These are phyloP conservation scores for Arvicanthis niloticus DNA, from an alignment of 2,113 vertebrate species.

Conservation along the genomic window DNA sequence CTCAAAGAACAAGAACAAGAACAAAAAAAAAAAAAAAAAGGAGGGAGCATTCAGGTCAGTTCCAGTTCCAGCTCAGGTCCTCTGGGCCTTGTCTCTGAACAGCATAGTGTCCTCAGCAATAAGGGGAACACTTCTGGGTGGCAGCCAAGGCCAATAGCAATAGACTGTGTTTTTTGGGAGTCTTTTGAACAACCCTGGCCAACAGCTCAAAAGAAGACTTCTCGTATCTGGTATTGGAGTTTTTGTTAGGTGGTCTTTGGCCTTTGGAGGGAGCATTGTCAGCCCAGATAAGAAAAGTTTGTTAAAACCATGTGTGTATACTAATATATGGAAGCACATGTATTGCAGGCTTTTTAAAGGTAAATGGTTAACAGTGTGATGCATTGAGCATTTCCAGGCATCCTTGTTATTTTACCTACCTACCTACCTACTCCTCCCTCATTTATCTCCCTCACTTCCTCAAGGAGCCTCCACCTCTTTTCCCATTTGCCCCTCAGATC, in stretches of 20 bases:
- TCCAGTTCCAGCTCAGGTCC: neutral
- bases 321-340: neutral
- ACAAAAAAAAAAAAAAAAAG: no score
- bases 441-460: neutral
- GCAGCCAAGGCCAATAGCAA: neutral
- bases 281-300: neutral
- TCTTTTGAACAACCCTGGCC: neutral
- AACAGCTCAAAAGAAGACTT: neutral
- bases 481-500: neutral
- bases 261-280: neutral
- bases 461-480: neutral
- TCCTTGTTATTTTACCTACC: neutral
- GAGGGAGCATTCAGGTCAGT: neutral
- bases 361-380: neutral
- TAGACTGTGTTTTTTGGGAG: neutral
- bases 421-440: neutral
- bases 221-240: neutral
- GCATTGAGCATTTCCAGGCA: neutral
- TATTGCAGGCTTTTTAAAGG: neutral
- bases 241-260: neutral
- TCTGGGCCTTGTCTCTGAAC: neutral
- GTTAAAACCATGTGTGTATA: neutral
- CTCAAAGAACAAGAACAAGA: no score
- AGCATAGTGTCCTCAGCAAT: neutral
- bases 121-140: neutral